Conservation (phyloP, 2,797 vertebrate species). For the Hephaestus fuliginosus region DNA sequence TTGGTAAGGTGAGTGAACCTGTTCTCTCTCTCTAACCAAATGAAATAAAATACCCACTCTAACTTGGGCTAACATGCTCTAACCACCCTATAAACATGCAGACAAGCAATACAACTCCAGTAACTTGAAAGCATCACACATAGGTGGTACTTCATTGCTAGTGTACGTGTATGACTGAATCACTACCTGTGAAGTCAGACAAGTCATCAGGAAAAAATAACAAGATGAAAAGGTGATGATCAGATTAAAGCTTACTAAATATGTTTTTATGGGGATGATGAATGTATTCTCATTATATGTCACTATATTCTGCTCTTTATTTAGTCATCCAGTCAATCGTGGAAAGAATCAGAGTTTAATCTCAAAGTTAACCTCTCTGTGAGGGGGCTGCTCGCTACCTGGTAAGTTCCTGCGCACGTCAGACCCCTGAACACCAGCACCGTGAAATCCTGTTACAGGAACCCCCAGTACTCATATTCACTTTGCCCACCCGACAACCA, state of each 20-base stretch:
- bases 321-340: conserved; percentile 9
- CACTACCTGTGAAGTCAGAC: background rate
- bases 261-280: background rate
- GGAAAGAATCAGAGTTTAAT: conserved; percentile 37
- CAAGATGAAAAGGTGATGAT: background rate
- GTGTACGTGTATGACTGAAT: background rate
- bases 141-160: background rate
- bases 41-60: background rate
- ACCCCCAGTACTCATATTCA: conserved; percentile 29
- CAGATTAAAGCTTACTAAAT: background rate
- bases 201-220: background rate
- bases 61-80: background rate
- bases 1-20: conserved; percentile 9
- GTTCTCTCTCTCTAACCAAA: conserved; percentile 9
- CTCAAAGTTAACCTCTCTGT: conserved; percentile 37
- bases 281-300: conserved; percentile 20
- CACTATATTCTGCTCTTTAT: background rate
- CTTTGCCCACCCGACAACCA: conserved; percentile 43
- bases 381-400: conserved; percentile 22
- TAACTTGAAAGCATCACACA: background rate
- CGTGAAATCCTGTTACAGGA: conserved; percentile 48
- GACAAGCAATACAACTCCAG: background rate
- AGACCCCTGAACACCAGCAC: conserved; percentile 9
- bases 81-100: background rate
- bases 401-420: background rate